A percentile compares a stretch with the other conserved stretches of the same genome.
Conservation (phyloP, 2,888 invertebrate species). For the Dione vanillae region DNA sequence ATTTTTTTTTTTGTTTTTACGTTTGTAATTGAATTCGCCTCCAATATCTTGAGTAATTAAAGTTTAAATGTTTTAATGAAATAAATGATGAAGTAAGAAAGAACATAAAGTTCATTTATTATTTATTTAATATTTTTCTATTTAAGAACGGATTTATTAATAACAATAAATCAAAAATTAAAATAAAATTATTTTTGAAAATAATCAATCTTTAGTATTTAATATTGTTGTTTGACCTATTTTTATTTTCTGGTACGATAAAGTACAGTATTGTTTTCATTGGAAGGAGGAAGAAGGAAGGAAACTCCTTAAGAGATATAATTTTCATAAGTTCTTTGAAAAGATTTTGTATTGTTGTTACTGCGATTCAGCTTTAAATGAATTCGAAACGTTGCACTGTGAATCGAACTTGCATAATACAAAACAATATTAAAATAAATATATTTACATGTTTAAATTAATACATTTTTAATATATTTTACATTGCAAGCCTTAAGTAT, state of each 20-base stretch:
- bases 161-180: background rate
- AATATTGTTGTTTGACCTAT: slow-evolving; percentile 3
- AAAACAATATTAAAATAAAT: background rate
- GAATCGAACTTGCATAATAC: background rate
- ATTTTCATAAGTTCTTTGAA: slow-evolving; percentile 18
- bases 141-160: background rate
- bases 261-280: slow-evolving; percentile 23
- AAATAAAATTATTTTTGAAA: background rate
- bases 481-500: too few species aligned
- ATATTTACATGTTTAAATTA: too few species aligned
- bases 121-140: too few species aligned
- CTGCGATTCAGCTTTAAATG: background rate
- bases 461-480: too few species aligned
- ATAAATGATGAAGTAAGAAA: too few species aligned
- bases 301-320: slow-evolving; percentile 14
- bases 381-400: background rate
- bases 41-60: too few species aligned
- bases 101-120: too few species aligned
- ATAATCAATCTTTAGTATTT: slow-evolving; percentile 4
- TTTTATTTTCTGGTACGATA: slow-evolving; percentile 4
- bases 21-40: background rate
- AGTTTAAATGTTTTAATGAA: too few species aligned
- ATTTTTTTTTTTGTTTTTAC: background rate
- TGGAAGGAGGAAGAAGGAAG: slow-evolving; percentile 15
- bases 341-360: slow-evolving; percentile 3